A percentile compares a stretch with the other conserved stretches of the same genome.
phyloP scores from a whole-genome alignment of 2,888 invertebrate species.

The Hipparchia semele region DNA sequence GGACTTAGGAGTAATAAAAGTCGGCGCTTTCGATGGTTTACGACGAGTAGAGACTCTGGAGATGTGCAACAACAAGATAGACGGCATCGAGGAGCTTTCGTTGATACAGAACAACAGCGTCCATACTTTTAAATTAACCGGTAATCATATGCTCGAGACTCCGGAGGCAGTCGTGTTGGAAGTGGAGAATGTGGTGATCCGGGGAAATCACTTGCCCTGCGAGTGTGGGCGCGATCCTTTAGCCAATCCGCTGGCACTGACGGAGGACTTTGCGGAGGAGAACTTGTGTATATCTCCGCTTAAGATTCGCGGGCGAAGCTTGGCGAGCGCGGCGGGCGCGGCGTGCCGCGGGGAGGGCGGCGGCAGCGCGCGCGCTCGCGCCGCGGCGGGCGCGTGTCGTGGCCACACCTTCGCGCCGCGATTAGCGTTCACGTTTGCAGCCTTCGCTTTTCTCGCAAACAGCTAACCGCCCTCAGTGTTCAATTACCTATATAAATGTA shows the following conservation, averaged over 20 bases:
- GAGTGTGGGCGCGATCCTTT: constrained; percentile 92
- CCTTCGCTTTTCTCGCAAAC: constrained; percentile 66
- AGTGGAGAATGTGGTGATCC: constrained; percentile 87
- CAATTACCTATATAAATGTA: constrained; percentile 52
- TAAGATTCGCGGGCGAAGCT: constrained; percentile 90
- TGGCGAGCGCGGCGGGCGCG: constrained; percentile 80
- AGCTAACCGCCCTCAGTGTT: constrained; percentile 74
- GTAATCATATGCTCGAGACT: constrained; percentile 92
- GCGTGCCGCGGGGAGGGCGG: constrained; percentile 72
- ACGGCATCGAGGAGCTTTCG: constrained; percentile 89
- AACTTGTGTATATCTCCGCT: constrained; percentile 94
- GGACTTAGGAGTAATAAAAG: constrained; percentile 88
- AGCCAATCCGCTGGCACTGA: constrained; percentile 88
- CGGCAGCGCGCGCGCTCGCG: constrained; percentile 65
- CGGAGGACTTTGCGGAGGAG: constrained; percentile 86
- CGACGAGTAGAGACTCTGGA: constrained; percentile 88
- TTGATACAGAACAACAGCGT: constrained; percentile 88
- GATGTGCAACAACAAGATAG: constrained; percentile 93
- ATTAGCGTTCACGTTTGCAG: constrained; percentile 52
- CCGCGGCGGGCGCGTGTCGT: constrained; percentile 54
- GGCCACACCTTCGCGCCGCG: constrained; percentile 48
- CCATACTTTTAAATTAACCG: constrained; percentile 88
- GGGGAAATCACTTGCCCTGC: constrained; percentile 93
- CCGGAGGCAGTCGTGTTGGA: constrained; percentile 88
- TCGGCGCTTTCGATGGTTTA: constrained; percentile 90